Evolutionary conservation across 64 coral and sea anemone species (phyloP), one percentile per base, ranked within the genome.

Genomic region (Cladopsammia gracilis): DNA sequence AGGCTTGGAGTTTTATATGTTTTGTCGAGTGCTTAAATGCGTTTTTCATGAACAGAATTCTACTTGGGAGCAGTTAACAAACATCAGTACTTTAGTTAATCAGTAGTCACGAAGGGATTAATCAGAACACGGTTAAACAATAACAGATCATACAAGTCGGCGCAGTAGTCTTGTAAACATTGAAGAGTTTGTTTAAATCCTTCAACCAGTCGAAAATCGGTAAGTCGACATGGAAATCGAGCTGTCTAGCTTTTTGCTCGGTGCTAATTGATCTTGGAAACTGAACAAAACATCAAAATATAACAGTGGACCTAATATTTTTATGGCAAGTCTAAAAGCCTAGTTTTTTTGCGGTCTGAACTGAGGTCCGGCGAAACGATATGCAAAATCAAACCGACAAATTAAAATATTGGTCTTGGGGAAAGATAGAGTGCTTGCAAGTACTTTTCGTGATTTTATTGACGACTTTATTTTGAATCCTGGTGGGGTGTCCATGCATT

Each of bases 141-240:
- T 6, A 25, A 49, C 60, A 84, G 58, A 84, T 62, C 58, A 24
- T 8, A 3, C 7, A 3, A 13, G 20, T 5, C 14, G 5, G 1
- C 14, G 47, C 19, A 12, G 3, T 4, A 84, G 80, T 66, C 80
- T 22, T 8, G 80, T 68, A 68, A 84, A 82, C 80, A 84, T 68
- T 64, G 9, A 44, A 22, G 16, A 84, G 62, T 68, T 84, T 68
- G 80, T 84, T 84, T 47, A 65, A 68, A 64, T n/a, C 26, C 18
- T 64, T 68, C n/a, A 0, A 67, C 10, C 42, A 56, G 53, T 56
- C 2, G 19, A 66, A 48, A 64, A 24, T 22, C 9, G 43, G 0
- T 23, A 67, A 23, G 26, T 6, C 22, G 73, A 16, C 10, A 24
- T 79, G 24, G 25, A 10, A 46, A 64, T 64, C 34, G 22, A 44